Evolutionary conservation across 2,888 invertebrate genomes (phyloP).

Genomic region (Anagyrus pseudococci): DNA sequence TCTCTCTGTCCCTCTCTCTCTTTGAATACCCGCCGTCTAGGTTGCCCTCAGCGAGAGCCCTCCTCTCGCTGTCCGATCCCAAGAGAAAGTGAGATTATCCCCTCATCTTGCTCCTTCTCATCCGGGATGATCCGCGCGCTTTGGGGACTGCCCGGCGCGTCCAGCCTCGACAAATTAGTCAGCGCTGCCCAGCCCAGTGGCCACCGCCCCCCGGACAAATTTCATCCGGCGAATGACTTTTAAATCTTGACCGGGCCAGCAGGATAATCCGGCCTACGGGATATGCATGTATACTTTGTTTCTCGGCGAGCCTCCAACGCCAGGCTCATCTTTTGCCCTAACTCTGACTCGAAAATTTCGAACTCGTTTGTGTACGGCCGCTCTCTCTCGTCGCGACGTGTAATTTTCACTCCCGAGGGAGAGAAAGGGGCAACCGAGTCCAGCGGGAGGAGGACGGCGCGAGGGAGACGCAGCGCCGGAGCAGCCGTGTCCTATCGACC

Average conservation of each 20-base stretch:
- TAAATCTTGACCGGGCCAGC: neutral
- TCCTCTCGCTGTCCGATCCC: too few relatives aligned
- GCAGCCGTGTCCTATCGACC: constrained; percentile 53
- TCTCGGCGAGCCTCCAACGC: too few relatives aligned
- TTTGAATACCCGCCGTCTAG: too few relatives aligned
- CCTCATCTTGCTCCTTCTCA: constrained; percentile 33
- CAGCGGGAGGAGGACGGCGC: constrained; percentile 21
- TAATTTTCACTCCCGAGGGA: constrained; percentile 38
- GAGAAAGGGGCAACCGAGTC: constrained; percentile 5
- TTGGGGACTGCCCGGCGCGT: constrained; percentile 15
- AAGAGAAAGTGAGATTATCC: constrained; percentile 37
- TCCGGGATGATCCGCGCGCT: constrained; percentile 32
- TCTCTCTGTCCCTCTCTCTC: constrained; percentile 3
- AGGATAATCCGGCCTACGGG: constrained; percentile 17
- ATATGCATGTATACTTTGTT: too few relatives aligned
- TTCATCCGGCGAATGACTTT: constrained; percentile 1
- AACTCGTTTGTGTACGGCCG: constrained; percentile 25
- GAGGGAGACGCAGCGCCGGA: constrained; percentile 29
- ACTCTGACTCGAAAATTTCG: constrained; percentile 17
- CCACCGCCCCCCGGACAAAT: neutral
- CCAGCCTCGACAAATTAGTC: constrained; percentile 36
- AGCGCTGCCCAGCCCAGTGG: constrained; percentile 7
- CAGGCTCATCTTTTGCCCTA: neutral
- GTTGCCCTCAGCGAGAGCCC: too few relatives aligned
- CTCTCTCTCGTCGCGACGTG: constrained; percentile 22